phyloP scores from a whole-genome alignment of 2,888 invertebrate genomes.

The Oxyscelio sp. region DNA sequence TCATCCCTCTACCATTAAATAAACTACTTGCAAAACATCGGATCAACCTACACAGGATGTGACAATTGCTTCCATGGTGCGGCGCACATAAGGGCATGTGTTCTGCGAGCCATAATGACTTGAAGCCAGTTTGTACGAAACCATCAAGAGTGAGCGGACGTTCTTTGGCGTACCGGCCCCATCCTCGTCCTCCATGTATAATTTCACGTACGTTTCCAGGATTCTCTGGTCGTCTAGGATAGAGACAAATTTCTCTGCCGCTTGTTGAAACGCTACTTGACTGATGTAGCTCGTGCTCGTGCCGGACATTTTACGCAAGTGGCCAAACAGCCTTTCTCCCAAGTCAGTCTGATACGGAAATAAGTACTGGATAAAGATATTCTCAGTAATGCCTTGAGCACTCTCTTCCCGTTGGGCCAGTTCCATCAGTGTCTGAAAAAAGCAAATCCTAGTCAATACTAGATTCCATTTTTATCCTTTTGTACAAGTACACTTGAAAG shows the following conservation, averaged over 20 bases:
- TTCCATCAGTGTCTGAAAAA: slow-evolving; percentile 91
- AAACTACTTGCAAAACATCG: no score
- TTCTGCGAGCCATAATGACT: slow-evolving; percentile 91
- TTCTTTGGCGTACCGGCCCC: slow-evolving; percentile 91
- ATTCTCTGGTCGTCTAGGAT: slow-evolving; percentile 90
- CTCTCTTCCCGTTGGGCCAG: slow-evolving; percentile 92
- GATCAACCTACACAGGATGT: slow-evolving; percentile 91
- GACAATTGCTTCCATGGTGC: slow-evolving; percentile 92
- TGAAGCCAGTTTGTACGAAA: slow-evolving; percentile 94
- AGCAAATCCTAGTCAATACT: no score
- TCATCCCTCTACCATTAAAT: no score
- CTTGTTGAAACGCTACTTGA: slow-evolving; percentile 91
- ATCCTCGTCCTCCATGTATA: slow-evolving; percentile 87
- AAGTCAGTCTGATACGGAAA: slow-evolving; percentile 94
- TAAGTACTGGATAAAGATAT: slow-evolving; percentile 92
- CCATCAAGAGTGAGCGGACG: slow-evolving; percentile 91
- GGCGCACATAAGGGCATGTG: slow-evolving; percentile 91
- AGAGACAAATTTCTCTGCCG: slow-evolving; percentile 91
- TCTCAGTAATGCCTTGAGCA: slow-evolving; percentile 92
- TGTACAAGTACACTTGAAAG: no score
- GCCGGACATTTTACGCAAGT: slow-evolving; percentile 59
- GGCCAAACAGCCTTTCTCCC: slow-evolving; percentile 91
- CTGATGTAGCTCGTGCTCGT: slow-evolving; percentile 34
- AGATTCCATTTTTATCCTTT: no score
- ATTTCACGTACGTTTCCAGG: slow-evolving; percentile 92